Conservation (phyloP, 2,888 invertebrate genomes). For the Yponomeuta evonymella region DNA sequence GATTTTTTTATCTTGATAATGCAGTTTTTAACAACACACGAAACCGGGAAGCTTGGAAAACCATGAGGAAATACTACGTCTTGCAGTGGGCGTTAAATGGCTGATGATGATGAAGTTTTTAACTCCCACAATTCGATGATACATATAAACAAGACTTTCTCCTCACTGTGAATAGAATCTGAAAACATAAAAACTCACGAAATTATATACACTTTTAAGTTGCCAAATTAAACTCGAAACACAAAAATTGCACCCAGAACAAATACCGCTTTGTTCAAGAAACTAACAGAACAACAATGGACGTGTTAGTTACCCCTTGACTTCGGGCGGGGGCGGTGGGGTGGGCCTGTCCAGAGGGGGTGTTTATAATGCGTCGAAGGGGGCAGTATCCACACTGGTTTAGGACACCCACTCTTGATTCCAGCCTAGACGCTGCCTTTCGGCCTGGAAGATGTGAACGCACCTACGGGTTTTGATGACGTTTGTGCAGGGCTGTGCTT, state of each 20-base stretch:
- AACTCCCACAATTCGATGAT: too few relatives aligned
- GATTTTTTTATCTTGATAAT: too few relatives aligned
- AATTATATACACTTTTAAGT: too few relatives aligned
- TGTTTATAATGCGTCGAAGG: conserved; percentile 3
- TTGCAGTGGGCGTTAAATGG: too few relatives aligned
- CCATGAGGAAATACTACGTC: too few relatives aligned
- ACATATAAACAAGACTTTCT: too few relatives aligned
- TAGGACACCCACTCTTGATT: conserved; percentile 11
- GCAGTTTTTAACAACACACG: too few relatives aligned
- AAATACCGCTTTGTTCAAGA: conserved; percentile 3
- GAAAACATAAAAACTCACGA: too few relatives aligned
- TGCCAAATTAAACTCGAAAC: background rate
- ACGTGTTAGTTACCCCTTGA: conserved; percentile 10
- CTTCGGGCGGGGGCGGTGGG: background rate
- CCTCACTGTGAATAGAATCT: too few relatives aligned
- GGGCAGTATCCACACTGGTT: conserved; percentile 5
- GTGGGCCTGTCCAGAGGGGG: background rate
- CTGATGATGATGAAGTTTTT: too few relatives aligned
- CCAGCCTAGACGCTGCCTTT: conserved; percentile 8
- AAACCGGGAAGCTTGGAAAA: too few relatives aligned
- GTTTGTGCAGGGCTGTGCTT: background rate
- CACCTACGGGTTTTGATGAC: background rate
- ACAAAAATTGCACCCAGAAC: background rate
- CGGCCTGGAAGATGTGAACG: conserved; percentile 9
- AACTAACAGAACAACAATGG: background rate